These are phyloP conservation scores for Gandaritis pyraliata DNA, from an alignment of 2,888 invertebrate species.

Conservation along the genomic window DNA sequence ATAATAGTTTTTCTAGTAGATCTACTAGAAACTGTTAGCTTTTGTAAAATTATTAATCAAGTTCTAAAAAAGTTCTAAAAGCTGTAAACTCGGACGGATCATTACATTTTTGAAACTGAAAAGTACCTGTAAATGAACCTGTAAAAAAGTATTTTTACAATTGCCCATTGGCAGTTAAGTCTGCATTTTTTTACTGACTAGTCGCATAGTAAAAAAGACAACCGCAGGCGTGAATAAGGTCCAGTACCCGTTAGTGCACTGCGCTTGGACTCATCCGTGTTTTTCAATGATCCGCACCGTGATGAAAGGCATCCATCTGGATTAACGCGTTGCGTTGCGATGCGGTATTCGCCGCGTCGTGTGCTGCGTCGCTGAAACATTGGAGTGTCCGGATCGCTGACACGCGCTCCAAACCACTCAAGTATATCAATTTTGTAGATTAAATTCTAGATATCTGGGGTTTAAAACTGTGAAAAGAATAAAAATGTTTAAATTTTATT, in stretches of 20 bases:
- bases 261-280: not conserved
- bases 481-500: too few relatives aligned
- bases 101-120: too few relatives aligned
- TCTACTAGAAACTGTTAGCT: too few relatives aligned
- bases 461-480: not conserved
- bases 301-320: constrained; percentile 13
- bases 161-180: too few relatives aligned
- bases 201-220: too few relatives aligned
- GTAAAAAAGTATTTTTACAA: too few relatives aligned
- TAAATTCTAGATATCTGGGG: constrained; percentile 42
- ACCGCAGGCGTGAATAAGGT: not conserved
- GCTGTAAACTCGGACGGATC: too few relatives aligned
- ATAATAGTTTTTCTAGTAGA: too few relatives aligned
- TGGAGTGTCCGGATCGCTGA: constrained; percentile 63
- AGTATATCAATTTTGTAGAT: constrained; percentile 63
- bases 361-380: constrained; percentile 61
- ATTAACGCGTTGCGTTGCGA: constrained; percentile 17
- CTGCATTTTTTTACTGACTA: too few relatives aligned
- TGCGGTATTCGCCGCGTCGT: constrained; percentile 22
- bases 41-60: too few relatives aligned
- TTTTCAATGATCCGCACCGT: constrained; percentile 9
- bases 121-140: too few relatives aligned
- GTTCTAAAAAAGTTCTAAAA: too few relatives aligned
- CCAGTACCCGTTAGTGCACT: not conserved
- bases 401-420: constrained; percentile 49